A percentile compares a stretch with the other conserved stretches of the same genome.
These are phyloP conservation scores for Gouania willdenowi DNA, from an alignment of 2,797 vertebrate species.

Conservation along the genomic window DNA sequence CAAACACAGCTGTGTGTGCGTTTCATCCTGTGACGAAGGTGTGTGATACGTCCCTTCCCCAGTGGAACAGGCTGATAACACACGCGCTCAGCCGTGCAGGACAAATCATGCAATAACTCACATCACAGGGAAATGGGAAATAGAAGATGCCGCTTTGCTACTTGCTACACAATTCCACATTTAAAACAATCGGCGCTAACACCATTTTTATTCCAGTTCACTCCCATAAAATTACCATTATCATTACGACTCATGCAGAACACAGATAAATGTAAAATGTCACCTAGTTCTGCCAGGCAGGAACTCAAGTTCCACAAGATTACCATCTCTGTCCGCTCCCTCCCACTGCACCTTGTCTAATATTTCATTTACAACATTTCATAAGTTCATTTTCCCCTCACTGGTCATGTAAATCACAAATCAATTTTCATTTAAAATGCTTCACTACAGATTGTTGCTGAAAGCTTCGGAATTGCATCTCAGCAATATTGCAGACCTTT, in stretches of 20 bases:
- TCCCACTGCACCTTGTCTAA: slow-evolving; percentile 88
- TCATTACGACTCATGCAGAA: slow-evolving; percentile 99
- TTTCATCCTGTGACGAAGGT: slow-evolving; percentile 63
- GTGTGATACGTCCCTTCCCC: slow-evolving; percentile 53
- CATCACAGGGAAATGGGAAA: slow-evolving; percentile 85
- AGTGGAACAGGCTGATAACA: slow-evolving; percentile 77
- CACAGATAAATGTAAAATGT: slow-evolving; percentile 99
- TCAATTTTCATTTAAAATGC: slow-evolving; percentile 99
- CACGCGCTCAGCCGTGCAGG: slow-evolving; percentile 82
- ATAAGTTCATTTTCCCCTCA: slow-evolving; percentile 99
- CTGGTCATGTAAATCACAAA: slow-evolving; percentile 99
- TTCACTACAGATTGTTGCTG: slow-evolving; percentile 93
- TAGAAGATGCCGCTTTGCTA: slow-evolving; percentile 83
- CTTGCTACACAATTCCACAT: slow-evolving; percentile 93
- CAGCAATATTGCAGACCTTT: slow-evolving; percentile 82
- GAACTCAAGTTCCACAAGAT: slow-evolving; percentile 97
- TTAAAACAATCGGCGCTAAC: slow-evolving; percentile 95
- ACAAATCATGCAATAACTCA: slow-evolving; percentile 89
- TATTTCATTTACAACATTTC: slow-evolving; percentile 99
- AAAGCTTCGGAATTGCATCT: slow-evolving; percentile 84
- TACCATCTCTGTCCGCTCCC: slow-evolving; percentile 81
- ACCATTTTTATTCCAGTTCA: slow-evolving; percentile 95
- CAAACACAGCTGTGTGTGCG: slow-evolving; percentile 46
- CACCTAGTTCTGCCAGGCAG: slow-evolving; percentile 95
- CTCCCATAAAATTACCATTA: slow-evolving; percentile 99